A percentile compares a stretch with the other conserved stretches of the same genome.
phyloP scores from a whole-genome alignment of 2,113 vertebrate genomes.

The Rhabdomys dilectus region DNA sequence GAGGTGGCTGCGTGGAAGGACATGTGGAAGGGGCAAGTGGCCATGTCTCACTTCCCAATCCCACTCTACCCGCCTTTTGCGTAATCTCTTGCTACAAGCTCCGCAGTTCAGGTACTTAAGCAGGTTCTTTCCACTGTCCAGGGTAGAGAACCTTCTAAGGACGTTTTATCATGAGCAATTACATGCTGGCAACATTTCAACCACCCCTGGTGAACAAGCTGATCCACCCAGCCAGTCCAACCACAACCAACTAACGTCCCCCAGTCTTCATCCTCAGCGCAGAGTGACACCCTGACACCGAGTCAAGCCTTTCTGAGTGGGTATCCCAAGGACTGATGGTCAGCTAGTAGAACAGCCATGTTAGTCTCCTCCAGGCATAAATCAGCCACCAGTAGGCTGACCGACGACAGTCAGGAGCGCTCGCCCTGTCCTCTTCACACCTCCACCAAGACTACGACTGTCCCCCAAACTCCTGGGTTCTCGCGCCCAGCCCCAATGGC shows the following conservation, averaged over 20 bases:
- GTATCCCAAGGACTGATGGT: constrained; percentile 2
- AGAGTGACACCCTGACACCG: not conserved
- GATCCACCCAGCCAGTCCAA: not conserved
- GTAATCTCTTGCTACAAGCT: not conserved
- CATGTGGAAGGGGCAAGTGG: not conserved
- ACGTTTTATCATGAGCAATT: not conserved
- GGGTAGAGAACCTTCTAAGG: not conserved
- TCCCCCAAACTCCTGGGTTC: constrained; percentile 71
- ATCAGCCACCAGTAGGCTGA: not conserved
- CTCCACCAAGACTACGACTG: constrained; percentile 1
- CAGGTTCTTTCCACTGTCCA: not conserved
- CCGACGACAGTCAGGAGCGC: not conserved
- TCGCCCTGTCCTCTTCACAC: not conserved
- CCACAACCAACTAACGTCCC: not conserved
- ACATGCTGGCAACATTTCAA: constrained; percentile 42
- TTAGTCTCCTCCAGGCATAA: not conserved
- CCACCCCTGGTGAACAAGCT: not conserved
- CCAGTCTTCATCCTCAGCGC: not conserved
- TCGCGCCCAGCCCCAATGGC: not conserved
- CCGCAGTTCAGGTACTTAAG: not conserved
- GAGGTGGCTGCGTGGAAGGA: not conserved
- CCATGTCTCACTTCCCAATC: not conserved
- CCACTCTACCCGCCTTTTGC: not conserved
- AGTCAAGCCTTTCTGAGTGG: not conserved
- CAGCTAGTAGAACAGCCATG: constrained; percentile 54